phyloP scores from a whole-genome alignment of 2,797 vertebrate genomes.

The Acridotheres tristis region DNA sequence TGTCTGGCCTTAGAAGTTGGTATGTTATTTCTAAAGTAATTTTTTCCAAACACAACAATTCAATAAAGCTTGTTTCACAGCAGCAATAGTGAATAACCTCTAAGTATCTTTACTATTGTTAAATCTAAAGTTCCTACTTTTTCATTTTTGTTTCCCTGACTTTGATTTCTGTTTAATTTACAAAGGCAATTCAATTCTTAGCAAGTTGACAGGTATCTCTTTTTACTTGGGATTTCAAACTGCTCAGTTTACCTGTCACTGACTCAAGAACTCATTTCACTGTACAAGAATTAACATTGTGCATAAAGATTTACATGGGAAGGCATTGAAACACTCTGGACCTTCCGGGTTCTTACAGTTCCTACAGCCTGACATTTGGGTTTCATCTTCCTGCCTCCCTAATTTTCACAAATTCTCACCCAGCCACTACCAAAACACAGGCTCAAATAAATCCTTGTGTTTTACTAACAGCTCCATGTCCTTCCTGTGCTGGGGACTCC shows the following conservation, averaged over 20 bases:
- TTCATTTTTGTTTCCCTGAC: not conserved
- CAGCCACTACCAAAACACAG: not conserved
- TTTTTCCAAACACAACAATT: not conserved
- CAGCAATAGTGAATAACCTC: not conserved
- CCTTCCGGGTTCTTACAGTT: not conserved
- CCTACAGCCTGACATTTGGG: not conserved
- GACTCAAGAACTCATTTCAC: not conserved
- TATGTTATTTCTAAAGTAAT: not conserved
- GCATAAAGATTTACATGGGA: not conserved
- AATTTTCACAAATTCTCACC: not conserved
- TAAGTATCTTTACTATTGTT: not conserved
- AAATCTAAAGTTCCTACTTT: not conserved
- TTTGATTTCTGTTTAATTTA: not conserved
- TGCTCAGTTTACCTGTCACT: not conserved
- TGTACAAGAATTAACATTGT: not conserved
- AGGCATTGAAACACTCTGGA: not conserved
- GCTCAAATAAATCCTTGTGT: not conserved
- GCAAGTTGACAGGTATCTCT: not conserved
- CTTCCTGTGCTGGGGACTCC: not conserved
- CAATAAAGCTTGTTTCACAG: not conserved
- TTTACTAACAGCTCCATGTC: not conserved
- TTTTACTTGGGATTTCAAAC: not conserved
- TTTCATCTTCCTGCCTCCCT: not conserved
- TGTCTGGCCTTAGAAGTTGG: not conserved
- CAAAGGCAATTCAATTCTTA: not conserved